phyloP scores from a whole-genome alignment of 2,113 vertebrate species.

The Equus przewalskii region DNA sequence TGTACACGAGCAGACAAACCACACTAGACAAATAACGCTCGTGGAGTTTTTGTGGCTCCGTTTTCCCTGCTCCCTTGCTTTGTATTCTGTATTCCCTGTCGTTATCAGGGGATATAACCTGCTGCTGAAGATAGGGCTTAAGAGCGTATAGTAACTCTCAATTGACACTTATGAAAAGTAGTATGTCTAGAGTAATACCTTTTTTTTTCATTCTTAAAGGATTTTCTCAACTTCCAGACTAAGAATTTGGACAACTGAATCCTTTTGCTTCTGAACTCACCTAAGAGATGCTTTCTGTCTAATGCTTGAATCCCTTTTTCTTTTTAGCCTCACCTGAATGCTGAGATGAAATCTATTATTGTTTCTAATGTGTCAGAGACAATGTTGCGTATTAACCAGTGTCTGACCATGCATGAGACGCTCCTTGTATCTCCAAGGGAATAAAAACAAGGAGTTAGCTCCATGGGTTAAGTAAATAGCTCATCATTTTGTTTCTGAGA shows the following conservation, averaged over 20 bases:
- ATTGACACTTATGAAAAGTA: neutral
- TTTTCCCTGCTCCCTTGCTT: neutral
- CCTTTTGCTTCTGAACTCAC: neutral
- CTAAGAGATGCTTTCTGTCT: neutral
- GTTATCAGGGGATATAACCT: neutral
- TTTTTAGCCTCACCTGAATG: neutral
- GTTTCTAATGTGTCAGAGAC: conserved; percentile 33
- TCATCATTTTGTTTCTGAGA: neutral
- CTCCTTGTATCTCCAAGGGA: neutral
- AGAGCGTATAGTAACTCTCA: neutral
- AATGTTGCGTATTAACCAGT: neutral
- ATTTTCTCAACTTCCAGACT: neutral
- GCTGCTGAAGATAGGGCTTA: neutral
- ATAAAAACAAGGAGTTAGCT: neutral
- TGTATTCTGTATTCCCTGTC: neutral
- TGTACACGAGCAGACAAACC: neutral
- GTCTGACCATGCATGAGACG: neutral
- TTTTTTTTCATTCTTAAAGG: neutral
- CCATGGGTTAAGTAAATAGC: neutral
- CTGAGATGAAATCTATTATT: neutral
- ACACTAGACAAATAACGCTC: neutral
- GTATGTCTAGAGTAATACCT: neutral
- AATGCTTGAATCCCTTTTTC: neutral
- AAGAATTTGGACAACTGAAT: neutral
- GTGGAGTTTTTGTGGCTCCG: neutral